phyloP scores from a whole-genome alignment of 2,888 invertebrate genomes.

The Ryuthela nishihirai region DNA sequence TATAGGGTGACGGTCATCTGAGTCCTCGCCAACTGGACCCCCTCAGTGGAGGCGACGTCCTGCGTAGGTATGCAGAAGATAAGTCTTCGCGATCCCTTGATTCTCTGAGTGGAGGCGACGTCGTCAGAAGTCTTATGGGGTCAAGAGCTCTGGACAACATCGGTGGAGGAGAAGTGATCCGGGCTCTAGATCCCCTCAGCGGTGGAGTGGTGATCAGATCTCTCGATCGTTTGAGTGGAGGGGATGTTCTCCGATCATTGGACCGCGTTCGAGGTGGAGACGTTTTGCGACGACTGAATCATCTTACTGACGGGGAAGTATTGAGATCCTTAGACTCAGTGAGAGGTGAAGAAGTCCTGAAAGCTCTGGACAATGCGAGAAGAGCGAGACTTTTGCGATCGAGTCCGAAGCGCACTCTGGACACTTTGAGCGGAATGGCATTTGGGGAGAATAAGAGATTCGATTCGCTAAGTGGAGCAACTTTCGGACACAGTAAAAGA shows the following conservation, averaged over 20 bases:
- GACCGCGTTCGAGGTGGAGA: conserved; percentile 32
- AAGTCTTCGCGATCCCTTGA: neutral
- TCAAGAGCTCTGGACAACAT: conserved; percentile 20
- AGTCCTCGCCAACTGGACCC: too few relatives aligned
- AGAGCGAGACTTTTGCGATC: conserved; percentile 1
- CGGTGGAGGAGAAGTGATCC: conserved; percentile 39
- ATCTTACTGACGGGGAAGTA: conserved; percentile 46
- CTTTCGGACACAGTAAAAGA: conserved; percentile 33
- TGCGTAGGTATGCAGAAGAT: too few relatives aligned
- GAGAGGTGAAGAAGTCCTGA: conserved; percentile 42
- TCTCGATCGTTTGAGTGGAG: conserved; percentile 51
- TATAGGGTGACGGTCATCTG: too few relatives aligned
- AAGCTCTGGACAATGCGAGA: conserved; percentile 16
- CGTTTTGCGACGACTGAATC: conserved; percentile 48
- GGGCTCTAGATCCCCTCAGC: conserved; percentile 43
- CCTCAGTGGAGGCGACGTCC: too few relatives aligned
- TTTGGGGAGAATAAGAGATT: conserved; percentile 53
- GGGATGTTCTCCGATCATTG: conserved; percentile 11
- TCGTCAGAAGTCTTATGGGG: conserved; percentile 33
- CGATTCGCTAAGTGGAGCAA: conserved; percentile 45
- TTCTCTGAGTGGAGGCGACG: conserved; percentile 27
- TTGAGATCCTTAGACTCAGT: conserved; percentile 50
- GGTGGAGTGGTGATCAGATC: conserved; percentile 42
- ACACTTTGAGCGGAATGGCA: conserved; percentile 46
- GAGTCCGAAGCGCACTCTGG: conserved; percentile 6